Percentiles rank a stretch among this genome's conserved stretches.
Evolutionary conservation across 2,113 vertebrate genomes (phyloP).

Genomic region (Paradoxurus hermaphroditus): DNA sequence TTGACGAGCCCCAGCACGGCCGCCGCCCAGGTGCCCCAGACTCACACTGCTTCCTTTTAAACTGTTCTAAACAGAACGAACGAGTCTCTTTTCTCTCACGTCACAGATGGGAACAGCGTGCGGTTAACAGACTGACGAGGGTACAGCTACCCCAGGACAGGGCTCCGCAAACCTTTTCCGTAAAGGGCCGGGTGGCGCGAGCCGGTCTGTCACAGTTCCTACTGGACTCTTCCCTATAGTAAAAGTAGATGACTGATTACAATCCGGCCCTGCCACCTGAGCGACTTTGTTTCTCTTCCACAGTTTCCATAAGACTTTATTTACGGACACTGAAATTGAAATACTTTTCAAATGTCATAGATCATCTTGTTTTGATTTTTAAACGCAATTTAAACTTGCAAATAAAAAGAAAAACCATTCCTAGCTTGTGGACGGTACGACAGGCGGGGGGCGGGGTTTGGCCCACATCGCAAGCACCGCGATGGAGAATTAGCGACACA

Average conservation of each 20-base stretch:
- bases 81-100: not conserved
- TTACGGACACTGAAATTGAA: not conserved
- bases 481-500: not conserved
- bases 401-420: not conserved
- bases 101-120: not conserved
- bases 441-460: fast-evolving
- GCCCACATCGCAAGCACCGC: fast-evolving
- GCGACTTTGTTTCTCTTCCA: not conserved
- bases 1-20: too few relatives aligned
- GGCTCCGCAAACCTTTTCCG: not conserved
- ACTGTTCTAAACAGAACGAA: not conserved
- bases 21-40: not conserved
- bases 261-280: too few relatives aligned
- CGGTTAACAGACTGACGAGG: fast-evolving
- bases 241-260: not conserved
- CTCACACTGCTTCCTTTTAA: not conserved
- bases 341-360: not conserved
- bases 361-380: not conserved
- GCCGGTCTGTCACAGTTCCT: not conserved
- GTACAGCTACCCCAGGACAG: not conserved
- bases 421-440: not conserved
- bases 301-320: not conserved
- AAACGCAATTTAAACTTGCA: not conserved
- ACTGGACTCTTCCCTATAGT: not conserved
- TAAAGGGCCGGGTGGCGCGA: not conserved